These are phyloP conservation scores for Burhinus bistriatus DNA, from an alignment of 2,113 vertebrate genomes.

Conservation along the genomic window DNA sequence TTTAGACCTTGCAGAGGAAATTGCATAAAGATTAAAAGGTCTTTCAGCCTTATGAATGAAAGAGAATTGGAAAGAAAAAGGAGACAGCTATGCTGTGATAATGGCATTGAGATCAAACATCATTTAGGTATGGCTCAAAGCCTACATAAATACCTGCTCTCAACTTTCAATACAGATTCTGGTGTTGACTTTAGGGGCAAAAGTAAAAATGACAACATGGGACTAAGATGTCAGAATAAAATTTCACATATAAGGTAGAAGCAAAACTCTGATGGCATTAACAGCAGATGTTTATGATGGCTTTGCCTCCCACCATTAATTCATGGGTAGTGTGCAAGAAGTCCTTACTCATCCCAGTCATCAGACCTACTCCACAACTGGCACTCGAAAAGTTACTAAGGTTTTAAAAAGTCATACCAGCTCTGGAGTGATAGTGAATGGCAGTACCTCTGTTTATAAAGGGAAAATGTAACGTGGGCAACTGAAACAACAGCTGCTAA, in stretches of 20 bases:
- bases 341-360: neutral
- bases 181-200: neutral
- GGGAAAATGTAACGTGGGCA: neutral
- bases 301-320: neutral
- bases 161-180: neutral
- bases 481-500: neutral
- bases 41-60: conserved; percentile 44
- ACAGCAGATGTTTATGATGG: neutral
- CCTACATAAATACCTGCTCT: conserved; percentile 32
- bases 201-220: neutral
- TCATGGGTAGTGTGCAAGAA: neutral
- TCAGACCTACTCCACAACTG: neutral
- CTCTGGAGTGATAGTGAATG: neutral
- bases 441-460: neutral
- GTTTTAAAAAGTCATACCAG: neutral
- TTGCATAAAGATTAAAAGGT: conserved; percentile 44
- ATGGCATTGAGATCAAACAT: conserved; percentile 14
- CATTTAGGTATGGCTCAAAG: conserved; percentile 27
- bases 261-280: neutral
- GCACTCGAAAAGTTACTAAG: neutral
- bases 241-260: neutral
- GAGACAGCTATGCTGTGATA: conserved; percentile 1
- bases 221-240: neutral
- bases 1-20: conserved; percentile 47
- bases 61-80: conserved; percentile 23